These are phyloP conservation scores for Otolemur garnettii DNA, from an alignment of 2,113 vertebrate species.

Conservation along the genomic window DNA sequence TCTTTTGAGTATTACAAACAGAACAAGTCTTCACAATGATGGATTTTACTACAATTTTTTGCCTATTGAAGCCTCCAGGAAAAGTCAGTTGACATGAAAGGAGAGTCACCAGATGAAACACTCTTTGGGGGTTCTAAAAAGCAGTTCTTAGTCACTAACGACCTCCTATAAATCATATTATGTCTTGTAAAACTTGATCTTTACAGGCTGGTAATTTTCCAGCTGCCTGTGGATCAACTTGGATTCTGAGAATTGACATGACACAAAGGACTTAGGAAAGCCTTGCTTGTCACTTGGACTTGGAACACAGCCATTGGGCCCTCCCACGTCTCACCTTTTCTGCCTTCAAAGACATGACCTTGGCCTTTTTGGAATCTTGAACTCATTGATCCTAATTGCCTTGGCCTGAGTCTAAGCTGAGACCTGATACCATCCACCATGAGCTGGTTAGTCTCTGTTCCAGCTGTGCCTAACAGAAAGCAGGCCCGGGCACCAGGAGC, in stretches of 20 bases:
- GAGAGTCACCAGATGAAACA: neutral
- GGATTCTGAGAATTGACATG: neutral
- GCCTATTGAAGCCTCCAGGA: neutral
- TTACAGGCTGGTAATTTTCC: neutral
- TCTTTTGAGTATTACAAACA: neutral
- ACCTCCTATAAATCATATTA: neutral
- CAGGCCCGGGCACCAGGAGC: neutral
- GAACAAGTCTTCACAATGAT: neutral
- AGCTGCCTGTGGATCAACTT: neutral
- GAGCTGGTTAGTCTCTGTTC: neutral
- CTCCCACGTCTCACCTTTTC: neutral
- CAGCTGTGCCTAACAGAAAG: neutral
- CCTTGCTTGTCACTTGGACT: neutral
- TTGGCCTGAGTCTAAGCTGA: neutral
- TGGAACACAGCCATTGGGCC: neutral
- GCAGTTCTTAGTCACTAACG: neutral
- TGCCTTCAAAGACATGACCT: neutral
- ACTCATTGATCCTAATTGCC: neutral
- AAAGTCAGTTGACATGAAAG: neutral
- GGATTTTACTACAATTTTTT: neutral
- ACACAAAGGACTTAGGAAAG: neutral
- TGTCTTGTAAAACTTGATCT: neutral
- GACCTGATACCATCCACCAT: neutral
- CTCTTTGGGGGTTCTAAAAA: neutral
- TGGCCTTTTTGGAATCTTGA: neutral